These are phyloP conservation scores for Eulemur coronatus DNA, from an alignment of 2,797 vertebrate species.

Conservation along the genomic window DNA sequence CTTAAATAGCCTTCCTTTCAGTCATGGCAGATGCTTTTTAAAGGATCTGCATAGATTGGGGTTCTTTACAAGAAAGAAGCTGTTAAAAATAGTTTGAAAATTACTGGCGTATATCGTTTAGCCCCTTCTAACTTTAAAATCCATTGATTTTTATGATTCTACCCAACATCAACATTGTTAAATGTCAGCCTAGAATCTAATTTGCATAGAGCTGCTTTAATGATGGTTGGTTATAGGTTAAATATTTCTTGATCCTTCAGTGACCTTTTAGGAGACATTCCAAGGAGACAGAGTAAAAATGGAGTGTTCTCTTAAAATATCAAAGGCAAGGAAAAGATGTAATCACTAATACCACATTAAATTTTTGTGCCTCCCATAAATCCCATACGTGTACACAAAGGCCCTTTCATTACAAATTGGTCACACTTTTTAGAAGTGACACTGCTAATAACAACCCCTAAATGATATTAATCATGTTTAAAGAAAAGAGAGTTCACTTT, in stretches of 20 bases:
- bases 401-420: conserved; percentile 54
- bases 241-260: conserved; percentile 73
- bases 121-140: conserved; percentile 13
- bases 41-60: background rate
- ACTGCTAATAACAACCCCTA: conserved; percentile 62
- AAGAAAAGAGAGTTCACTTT: conserved; percentile 54
- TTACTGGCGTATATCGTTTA: background rate
- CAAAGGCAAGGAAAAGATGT: conserved; percentile 61
- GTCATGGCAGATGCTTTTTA: background rate
- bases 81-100: conserved; percentile 10
- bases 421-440: conserved; percentile 57
- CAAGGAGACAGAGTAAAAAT: conserved; percentile 74
- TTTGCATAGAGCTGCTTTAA: conserved; percentile 74
- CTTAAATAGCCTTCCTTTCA: background rate
- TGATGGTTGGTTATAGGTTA: conserved; percentile 63
- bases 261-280: conserved; percentile 72
- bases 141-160: conserved; percentile 59
- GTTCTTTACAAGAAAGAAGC: background rate
- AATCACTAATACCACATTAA: conserved; percentile 57
- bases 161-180: conserved; percentile 43
- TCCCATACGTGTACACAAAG: conserved; percentile 45
- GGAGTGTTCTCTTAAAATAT: conserved; percentile 66
- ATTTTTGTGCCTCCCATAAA: conserved; percentile 54
- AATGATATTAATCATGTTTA: conserved; percentile 71
- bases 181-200: conserved; percentile 64